Evolutionary conservation across 2,797 vertebrate genomes (phyloP), one percentile per base, ranked within the genome.

Genomic region (Acrossocheilus wenchowensis): DNA sequence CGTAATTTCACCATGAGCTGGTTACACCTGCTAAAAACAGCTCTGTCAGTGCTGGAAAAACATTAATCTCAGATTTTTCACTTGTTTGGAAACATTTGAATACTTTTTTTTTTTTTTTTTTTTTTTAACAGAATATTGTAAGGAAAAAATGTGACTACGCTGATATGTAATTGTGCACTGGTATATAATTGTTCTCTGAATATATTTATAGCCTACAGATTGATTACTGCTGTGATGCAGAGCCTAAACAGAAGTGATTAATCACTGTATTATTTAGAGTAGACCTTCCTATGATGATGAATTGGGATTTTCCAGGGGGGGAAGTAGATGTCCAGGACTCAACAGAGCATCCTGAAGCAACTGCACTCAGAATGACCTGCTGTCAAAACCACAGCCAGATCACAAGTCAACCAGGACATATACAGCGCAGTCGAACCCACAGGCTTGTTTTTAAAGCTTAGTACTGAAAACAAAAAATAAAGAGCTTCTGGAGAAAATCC

Each of bases 381-480:
- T 84, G 86, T 60, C 52, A n/a, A 75, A 86, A 88, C 78, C 85
- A 36, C 84, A 73, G 82, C 57, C 78, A 84, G 57, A 72, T 71
- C 60, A 82, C 83, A 57, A 36, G 66, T 77, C 69, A 64, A 66
- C 30, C 79, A 71, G 78, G 60, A 87, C 30, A 79, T 81, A 81
- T 78, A 83, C 68, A 87, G 52, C 68, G 39, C 41, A 34, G 54
- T 50, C 82, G 73, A 62, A 17, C 75, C 19, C 39, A 9, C 21
- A 64, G 57, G 7, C 41, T 72, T 77, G 48, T 81, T 81, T 81
- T 62, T 54, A 50, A 45, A 83, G 60, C 60, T 39, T 54, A 66
- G 79, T 34, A 77, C 30, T 66, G 21, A 39, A 73, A 80, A 73
- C 50, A 62, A 50, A 36, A 66, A 73, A 48, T 30, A 34, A 62